Percentiles rank a stretch among this genome's conserved stretches.
Conservation (phyloP, 2,113 vertebrate species). For the Romanogobio albipinnatus region DNA sequence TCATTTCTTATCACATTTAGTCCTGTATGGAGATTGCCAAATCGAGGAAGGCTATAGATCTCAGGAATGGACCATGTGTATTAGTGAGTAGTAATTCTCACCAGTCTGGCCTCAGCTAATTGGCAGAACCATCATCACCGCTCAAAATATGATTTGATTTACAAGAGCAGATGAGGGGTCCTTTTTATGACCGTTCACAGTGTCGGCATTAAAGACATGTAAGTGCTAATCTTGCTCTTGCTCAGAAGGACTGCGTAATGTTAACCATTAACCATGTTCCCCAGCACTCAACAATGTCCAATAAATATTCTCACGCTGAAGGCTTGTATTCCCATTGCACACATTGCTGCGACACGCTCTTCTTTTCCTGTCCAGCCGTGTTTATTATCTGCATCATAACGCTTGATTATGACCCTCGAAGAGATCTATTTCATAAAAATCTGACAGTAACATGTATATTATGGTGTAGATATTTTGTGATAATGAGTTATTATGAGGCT, state of each 20-base stretch:
- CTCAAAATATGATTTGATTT: conserved; percentile 62
- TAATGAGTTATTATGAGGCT: conserved; percentile 37
- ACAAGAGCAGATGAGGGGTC: conserved; percentile 35
- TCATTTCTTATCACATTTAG: conserved; percentile 77
- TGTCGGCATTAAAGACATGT: conserved; percentile 43
- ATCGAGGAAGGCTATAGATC: conserved; percentile 72
- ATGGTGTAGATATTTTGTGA: conserved; percentile 31
- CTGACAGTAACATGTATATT: conserved; percentile 50
- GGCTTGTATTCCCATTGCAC: conserved; percentile 42
- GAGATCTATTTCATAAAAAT: conserved; percentile 42
- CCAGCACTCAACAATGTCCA: conserved; percentile 46
- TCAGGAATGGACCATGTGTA: conserved; percentile 66
- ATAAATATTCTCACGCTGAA: conserved; percentile 55
- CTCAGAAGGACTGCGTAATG: conserved; percentile 43
- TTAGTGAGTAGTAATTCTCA: conserved; percentile 67
- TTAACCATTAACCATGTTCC: conserved; percentile 54
- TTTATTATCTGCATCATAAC: conserved; percentile 53
- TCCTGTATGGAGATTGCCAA: conserved; percentile 73
- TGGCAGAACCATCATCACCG: conserved; percentile 62
- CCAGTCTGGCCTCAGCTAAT: conserved; percentile 57
- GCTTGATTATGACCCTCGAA: conserved; percentile 44
- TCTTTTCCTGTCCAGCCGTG: conserved; percentile 32
- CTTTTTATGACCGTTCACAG: conserved; percentile 36
- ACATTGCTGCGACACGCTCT: conserved; percentile 26
- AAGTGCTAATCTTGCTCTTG: conserved; percentile 54